Base-by-base conservation (phyloP, 2,797 vertebrate species). In the Caiman crocodilus region DNA sequence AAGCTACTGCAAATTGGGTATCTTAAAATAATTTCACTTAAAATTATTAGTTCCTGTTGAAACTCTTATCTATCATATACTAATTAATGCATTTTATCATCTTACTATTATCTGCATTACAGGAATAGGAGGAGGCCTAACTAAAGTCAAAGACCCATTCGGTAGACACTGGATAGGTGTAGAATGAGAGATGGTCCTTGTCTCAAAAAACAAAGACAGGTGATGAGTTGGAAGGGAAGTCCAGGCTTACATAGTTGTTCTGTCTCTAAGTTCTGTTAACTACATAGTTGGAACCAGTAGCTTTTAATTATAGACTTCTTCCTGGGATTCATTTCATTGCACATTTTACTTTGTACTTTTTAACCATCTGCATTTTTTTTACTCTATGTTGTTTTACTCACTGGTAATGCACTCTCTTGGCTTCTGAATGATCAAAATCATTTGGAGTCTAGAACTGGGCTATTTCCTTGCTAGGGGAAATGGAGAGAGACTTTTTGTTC, bases 401-500 rank as follows among this genome's bases (percentile, higher is more conserved):
- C 28, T 73, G 65, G 59, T 5, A 50, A 63, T 3, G 6, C 64
- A 60, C 55, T 61, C 5, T 63, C 79, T 71, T 69, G 58, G 15
- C 71, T 88, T 88, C 12, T 2, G 73, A 76, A 56, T 21, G 32
- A 30, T 56, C 55, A 74, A 73, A 56, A 94, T 16, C 67, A 84
- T 76, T 74, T 87, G 76, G 67, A 58, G 28, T 83, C 21, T 60
- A 78, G 87, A 65, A 42, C 80, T 90, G 71, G 15, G 42, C n/a
- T 56, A 30, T 75, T 96, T 85, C 88, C 86, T 84, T 76, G 83
- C 73, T 56, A 57, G 82, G 69, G 64, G 92, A 82, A 76, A 89
- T 77, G 57, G 94, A 35, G 10, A 30, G 65, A 79, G 82, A 42
- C 76, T 84, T 1, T 82, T 94, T 73, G 69, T 91, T 79, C 79